These are phyloP conservation scores for Zosterops pallidus DNA, from an alignment of 2,113 vertebrate genomes.

Conservation along the genomic window DNA sequence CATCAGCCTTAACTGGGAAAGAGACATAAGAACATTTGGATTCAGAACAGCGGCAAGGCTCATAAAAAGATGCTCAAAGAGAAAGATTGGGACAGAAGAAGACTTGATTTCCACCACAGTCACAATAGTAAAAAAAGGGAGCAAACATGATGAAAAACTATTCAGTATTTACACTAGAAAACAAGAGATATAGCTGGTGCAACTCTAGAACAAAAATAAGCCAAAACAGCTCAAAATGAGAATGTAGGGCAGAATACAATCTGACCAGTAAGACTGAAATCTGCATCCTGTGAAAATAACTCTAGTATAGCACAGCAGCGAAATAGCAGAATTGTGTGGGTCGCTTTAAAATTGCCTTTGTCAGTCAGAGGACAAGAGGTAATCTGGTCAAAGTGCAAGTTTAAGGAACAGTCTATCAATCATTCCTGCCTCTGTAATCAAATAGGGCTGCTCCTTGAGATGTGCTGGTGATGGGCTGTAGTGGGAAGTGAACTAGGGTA, in stretches of 20 bases:
- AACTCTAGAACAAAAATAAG: background rate
- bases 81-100: background rate
- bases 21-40: background rate
- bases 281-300: background rate
- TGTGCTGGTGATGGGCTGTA: background rate
- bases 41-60: background rate
- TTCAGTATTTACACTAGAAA: background rate
- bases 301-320: background rate
- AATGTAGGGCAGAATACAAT: background rate
- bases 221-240: background rate
- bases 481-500: background rate
- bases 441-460: background rate
- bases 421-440: background rate
- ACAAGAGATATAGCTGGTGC: background rate
- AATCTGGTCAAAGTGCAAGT: background rate
- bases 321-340: background rate
- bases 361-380: background rate
- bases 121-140: background rate
- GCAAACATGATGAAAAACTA: background rate
- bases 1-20: background rate
- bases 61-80: background rate
- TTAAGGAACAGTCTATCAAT: background rate
- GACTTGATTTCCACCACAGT: background rate
- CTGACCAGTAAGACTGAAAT: background rate
- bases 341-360: background rate